Conservation (phyloP, 1,140 invertebrate genomes). For the Helicoverpa armigera region DNA sequence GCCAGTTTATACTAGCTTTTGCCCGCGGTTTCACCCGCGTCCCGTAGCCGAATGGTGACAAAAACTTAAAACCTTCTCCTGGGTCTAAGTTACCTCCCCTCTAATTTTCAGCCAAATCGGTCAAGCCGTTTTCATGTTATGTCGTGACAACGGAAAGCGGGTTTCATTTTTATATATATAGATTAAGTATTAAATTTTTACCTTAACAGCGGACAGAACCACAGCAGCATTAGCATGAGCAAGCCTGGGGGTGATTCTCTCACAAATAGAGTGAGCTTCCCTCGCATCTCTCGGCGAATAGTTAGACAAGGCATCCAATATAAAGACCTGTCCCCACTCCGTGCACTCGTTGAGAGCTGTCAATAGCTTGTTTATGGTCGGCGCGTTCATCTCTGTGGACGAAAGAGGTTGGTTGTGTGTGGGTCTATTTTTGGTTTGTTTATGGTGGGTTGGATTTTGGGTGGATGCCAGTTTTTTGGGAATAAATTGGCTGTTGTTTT, state of each 20-base stretch:
- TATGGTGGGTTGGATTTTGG: not conserved
- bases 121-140: too few species aligned
- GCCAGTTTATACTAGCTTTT: too few species aligned
- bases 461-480: not conserved
- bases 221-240: slow-evolving; percentile 99
- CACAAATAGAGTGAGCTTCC: slow-evolving; percentile 99
- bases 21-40: too few species aligned
- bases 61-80: too few species aligned
- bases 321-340: slow-evolving; percentile 99
- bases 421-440: too few species aligned
- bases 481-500: too few species aligned
- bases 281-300: slow-evolving; percentile 99
- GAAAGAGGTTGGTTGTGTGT: not conserved
- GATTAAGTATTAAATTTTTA: too few species aligned
- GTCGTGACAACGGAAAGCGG: too few species aligned
- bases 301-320: slow-evolving; percentile 98
- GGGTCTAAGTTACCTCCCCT: too few species aligned
- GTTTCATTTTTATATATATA: too few species aligned
- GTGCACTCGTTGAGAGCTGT: slow-evolving; percentile 99
- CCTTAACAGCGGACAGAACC: slow-evolving; percentile 99
- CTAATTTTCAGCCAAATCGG: too few species aligned
- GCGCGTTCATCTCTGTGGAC: slow-evolving; percentile 96
- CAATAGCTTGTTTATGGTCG: slow-evolving; percentile 99
- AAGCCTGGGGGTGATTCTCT: slow-evolving; percentile 98
- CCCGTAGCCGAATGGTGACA: too few species aligned